Evolutionary conservation across 2,888 invertebrate species (phyloP), one percentile per base, ranked within the genome.

Genomic region (Orchestes rusci): DNA sequence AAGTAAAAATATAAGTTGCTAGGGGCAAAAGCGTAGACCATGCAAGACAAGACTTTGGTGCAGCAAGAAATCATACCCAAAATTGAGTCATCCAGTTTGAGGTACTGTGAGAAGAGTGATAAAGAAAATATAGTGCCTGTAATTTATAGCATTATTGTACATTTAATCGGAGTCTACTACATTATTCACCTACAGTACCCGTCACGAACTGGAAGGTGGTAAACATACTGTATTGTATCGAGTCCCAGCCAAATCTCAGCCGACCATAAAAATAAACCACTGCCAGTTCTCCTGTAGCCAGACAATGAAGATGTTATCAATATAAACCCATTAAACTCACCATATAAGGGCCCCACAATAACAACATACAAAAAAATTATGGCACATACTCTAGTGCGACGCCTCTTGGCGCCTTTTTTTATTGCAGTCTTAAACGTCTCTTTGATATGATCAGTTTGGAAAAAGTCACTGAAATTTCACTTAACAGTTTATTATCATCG

Each of bases 211-310:
- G 67, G 62, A 75, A 74, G 0, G 76, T 75, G 18, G 71, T 72
- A 63, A 73, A 77, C 60, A 75, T 66, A 45, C 76, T 76, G 60
- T 69, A 77, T 53, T 76, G 71, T 2, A 75, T 70, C 53, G 76
- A 74, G 46, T 76, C 71, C 77, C 77, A 77, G 53, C 73, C 72
- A 60, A 76, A 77, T 34, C 73, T 64, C 53, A 72, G 73, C 47
- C 77, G 62, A 45, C 71, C 69, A 57, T 74, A 76, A 29, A 77
- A 64, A 56, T 77, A 77, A 56, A 73, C 56, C 16, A 78, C 69
- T 29, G 70, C 70, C 59, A 71, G 72, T 68, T 77, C 77, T 54
- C 77, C 77, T 77, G 65, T 36, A 73, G 8, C 28, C 12, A 12
- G 31, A 12, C 2, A 12, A 2, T 31, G n/a, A 12, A n/a, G 15